A percentile compares a stretch with the other conserved stretches of the same genome.
phyloP scores from a whole-genome alignment of 1,140 invertebrate species.

The Drosophila lowei region DNA sequence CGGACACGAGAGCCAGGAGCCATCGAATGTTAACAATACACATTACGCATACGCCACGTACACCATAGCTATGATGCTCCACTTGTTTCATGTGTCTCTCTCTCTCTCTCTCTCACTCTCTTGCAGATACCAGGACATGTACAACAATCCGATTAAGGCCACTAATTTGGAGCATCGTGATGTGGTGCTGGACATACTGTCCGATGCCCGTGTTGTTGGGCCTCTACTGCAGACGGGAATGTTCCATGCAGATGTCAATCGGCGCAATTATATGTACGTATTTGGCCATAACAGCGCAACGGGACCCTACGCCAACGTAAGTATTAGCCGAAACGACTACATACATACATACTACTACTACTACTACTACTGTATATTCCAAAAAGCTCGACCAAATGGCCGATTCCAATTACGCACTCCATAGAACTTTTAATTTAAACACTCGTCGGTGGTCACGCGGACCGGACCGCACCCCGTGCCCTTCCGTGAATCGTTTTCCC shows the following conservation, averaged over 20 bases:
- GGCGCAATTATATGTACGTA: constrained; percentile 93
- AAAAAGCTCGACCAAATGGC: constrained; percentile 27
- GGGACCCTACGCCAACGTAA: constrained; percentile 88
- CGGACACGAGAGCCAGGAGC: constrained; percentile 22
- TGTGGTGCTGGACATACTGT: constrained; percentile 92
- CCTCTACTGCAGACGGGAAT: constrained; percentile 89
- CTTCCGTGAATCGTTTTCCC: too few relatives aligned
- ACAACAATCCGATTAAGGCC: constrained; percentile 86
- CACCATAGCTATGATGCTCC: constrained; percentile 27
- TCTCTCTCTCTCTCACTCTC: constrained; percentile 16
- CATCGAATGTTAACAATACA: constrained; percentile 63
- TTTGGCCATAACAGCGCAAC: constrained; percentile 92
- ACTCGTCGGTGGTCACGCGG: constrained; percentile 17
- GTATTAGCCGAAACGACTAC: constrained; percentile 67
- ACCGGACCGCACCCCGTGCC: too few relatives aligned
- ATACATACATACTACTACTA: too few relatives aligned
- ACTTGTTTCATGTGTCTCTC: constrained; percentile 1
- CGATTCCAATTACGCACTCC: constrained; percentile 69
- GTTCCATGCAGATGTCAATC: constrained; percentile 89
- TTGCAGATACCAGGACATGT: constrained; percentile 85
- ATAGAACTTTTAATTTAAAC: constrained; percentile 67
- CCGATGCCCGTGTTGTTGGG: constrained; percentile 92
- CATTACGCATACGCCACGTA: constrained; percentile 63
- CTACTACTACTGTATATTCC: too few relatives aligned
- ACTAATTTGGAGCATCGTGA: constrained; percentile 89